Base-by-base conservation (phyloP, 2,888 invertebrate species). In the Hypomecis atomaria region DNA sequence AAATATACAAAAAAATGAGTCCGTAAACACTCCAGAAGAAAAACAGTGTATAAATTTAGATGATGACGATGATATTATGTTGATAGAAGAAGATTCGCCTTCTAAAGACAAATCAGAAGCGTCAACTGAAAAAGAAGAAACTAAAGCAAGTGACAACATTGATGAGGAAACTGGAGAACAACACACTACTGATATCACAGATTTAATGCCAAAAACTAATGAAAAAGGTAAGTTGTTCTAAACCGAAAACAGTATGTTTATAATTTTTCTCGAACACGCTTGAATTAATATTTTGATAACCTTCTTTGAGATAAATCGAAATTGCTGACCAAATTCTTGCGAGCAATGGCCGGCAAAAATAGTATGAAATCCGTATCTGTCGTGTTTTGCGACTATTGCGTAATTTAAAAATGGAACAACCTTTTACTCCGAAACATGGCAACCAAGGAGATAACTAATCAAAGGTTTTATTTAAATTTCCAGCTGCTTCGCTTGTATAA, bases 31-130 rank as follows among this genome's bases (percentile, higher is more conserved):
- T 43, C 50, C 69, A 7, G 48, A 65, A 55, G 78, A 83, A 34
- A 85, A 87, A 75, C 78, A 82, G 73, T 85, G 86, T 72, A 87
- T 88, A 62, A 80, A 85, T 74, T 74, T 88, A 71, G 89, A 89
- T 61, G 89, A 90, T 71, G 89, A 91, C 75, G 90, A 92, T 74
- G 91, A 91, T 68, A 85, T 92, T 34, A 87, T 93, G 88, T 63
- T 93, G 13, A 87, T 92, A 69, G 90, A 90, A 76, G 90, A 90
- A 76, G 92, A 92, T 59, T 66, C 71, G 8, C 73, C 66, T 56
- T 76, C 65, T 48, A 77, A 78, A 73, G 74, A 59, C 45, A 64
- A 65, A 67, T 9, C 65, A 64, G 62, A 67, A 45, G 59, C 62
- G 52, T 66, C 64, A 45, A 66, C 44, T 62, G 59, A 66, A 54